Evolutionary conservation across 2,888 invertebrate species (phyloP).

Genomic region (Spodoptera littoralis): DNA sequence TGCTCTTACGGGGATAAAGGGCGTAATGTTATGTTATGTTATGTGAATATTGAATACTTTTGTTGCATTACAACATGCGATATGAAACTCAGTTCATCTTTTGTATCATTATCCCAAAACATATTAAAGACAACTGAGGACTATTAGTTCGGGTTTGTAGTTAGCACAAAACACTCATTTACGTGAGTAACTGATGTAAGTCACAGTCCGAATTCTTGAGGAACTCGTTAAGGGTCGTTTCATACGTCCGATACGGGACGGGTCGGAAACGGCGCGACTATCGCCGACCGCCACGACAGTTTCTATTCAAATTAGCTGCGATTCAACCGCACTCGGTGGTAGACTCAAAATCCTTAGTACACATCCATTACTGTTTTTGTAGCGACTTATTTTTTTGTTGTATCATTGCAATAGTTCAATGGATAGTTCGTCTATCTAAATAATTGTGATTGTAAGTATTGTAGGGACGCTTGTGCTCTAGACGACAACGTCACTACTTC

Average conservation of each 20-base stretch:
- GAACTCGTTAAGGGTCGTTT: slow-evolving; percentile 72
- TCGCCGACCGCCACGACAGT: slow-evolving; percentile 75
- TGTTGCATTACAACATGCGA: no score
- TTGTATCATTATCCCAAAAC: not conserved
- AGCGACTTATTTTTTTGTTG: not conserved
- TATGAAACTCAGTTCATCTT: not conserved
- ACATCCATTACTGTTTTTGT: slow-evolving; percentile 57
- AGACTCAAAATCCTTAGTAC: slow-evolving; percentile 44
- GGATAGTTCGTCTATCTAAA: slow-evolving; percentile 26
- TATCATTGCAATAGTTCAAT: slow-evolving; percentile 26
- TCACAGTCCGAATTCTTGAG: slow-evolving; percentile 73
- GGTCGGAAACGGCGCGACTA: slow-evolving; percentile 76
- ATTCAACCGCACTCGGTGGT: slow-evolving; percentile 56
- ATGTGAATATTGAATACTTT: no score
- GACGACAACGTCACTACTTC: slow-evolving; percentile 75
- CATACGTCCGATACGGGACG: slow-evolving; percentile 70
- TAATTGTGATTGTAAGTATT: slow-evolving; percentile 17
- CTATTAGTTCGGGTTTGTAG: slow-evolving; percentile 23
- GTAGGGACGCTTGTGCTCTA: slow-evolving; percentile 63
- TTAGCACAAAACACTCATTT: slow-evolving; percentile 59
- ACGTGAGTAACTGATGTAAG: slow-evolving; percentile 73
- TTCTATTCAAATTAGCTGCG: slow-evolving; percentile 81
- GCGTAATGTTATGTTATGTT: no score
- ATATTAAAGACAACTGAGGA: no score
- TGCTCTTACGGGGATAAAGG: no score